Conservation (phyloP, 1,140 invertebrate genomes). For the Cherax destructor region DNA sequence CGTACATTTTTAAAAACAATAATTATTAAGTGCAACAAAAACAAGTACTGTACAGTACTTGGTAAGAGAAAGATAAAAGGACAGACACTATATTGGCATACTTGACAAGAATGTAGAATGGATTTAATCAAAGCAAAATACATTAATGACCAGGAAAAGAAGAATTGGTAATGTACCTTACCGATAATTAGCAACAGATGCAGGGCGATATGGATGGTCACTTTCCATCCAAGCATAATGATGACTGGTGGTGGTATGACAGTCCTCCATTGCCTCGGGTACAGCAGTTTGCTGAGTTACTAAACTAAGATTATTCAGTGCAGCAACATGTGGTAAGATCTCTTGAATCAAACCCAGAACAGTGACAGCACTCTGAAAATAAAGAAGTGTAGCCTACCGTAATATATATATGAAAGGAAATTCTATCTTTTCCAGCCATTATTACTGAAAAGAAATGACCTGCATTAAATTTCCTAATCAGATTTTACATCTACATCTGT, state of each 20-base stretch:
- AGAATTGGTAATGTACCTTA: constrained; percentile 73
- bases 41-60: too few relatives aligned
- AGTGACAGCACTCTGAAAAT: constrained; percentile 86
- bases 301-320: constrained; percentile 82
- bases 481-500: too few relatives aligned
- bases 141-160: neutral
- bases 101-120: neutral
- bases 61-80: constrained; percentile 9
- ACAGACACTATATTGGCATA: neutral
- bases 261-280: constrained; percentile 73
- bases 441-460: too few relatives aligned
- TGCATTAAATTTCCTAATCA: too few relatives aligned
- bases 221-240: constrained; percentile 96
- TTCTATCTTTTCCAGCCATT: too few relatives aligned
- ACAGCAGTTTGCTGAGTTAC: constrained; percentile 69
- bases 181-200: constrained; percentile 90
- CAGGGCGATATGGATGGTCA: constrained; percentile 96
- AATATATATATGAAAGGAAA: too few relatives aligned
- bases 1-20: too few relatives aligned
- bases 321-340: constrained; percentile 91
- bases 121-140: neutral
- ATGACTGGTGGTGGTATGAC: constrained; percentile 70
- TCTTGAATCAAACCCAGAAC: constrained; percentile 93
- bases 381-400: neutral
- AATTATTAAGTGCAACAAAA: too few relatives aligned